phyloP scores from a whole-genome alignment of 2,113 vertebrate genomes.

The Brachionichthys hirsutus region DNA sequence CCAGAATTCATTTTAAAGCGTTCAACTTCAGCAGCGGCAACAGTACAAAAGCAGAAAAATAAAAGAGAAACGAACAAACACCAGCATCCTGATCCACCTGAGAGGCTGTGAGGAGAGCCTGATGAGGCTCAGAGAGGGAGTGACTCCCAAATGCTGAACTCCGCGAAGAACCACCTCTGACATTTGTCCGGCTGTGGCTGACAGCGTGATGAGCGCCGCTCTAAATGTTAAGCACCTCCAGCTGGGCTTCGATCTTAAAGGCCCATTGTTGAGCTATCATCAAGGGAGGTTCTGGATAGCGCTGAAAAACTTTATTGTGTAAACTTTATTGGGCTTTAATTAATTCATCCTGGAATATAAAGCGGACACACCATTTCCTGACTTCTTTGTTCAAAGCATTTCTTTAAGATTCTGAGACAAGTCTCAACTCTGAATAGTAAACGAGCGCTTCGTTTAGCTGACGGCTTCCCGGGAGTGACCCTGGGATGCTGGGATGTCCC shows the following conservation, averaged over 20 bases:
- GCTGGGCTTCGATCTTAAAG: conserved; percentile 74
- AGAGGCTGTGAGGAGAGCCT: conserved; percentile 45
- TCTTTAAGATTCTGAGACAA: conserved; percentile 12
- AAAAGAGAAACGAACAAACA: conserved; percentile 18
- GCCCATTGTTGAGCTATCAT: conserved; percentile 71
- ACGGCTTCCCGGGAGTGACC: too few species aligned
- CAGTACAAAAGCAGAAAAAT: background rate
- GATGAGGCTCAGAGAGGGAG: conserved; percentile 36
- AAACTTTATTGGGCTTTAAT: conserved; percentile 29
- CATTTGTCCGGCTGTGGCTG: conserved; percentile 64
- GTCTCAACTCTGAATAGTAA: conserved; percentile 2
- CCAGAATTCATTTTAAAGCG: background rate
- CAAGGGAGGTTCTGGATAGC: conserved; percentile 49
- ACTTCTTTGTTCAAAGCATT: background rate
- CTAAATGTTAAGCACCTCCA: conserved; percentile 74
- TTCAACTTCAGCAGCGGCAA: background rate
- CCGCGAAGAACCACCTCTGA: conserved; percentile 62
- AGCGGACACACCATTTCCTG: background rate
- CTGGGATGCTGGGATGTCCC: too few species aligned
- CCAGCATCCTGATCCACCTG: conserved; percentile 5
- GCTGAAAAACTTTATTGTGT: conserved; percentile 40
- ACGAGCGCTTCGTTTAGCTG: conserved; percentile 12
- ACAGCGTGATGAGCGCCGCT: conserved; percentile 66
- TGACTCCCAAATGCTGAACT: conserved; percentile 67
- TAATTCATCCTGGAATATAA: conserved; percentile 21